Base-by-base conservation (phyloP, 2,888 invertebrate species). In the Drosophila antonietae region DNA sequence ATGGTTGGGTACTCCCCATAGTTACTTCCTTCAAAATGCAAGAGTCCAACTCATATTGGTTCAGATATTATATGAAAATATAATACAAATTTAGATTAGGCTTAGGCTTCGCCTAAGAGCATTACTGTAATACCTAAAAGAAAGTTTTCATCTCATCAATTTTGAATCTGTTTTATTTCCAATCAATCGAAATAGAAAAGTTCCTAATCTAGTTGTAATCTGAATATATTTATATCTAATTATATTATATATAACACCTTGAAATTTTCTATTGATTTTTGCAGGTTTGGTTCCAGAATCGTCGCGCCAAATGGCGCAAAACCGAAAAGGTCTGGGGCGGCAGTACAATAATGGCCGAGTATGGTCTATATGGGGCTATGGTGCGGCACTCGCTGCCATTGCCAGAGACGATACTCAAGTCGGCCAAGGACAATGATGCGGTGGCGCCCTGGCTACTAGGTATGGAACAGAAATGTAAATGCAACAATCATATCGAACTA, bases 291-390 rank as follows among this genome's bases (percentile, higher is more conserved):
- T 99, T 93, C 89, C 93, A 93, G 94, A 99, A 99, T 93, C 95
- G 99, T 33, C 95, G 99, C 51, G 99, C 99, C 90, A 99, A 99
- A 93, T 99, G 99, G 99, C 96, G 99, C 75, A 99, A 99, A 93
- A 99, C 99, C 62, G 99, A 99, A 94, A 99, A 99, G 93, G 99
- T 98, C 87, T 99, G 99, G 99, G 99, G 99, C 55, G 95, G 98
- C 89, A 98, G 98, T 92, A 99, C 99, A 87, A 99, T 99, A 92
- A 99, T 99, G 99, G 99, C 99, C 80, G 99, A 99, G 93, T 99
- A 99, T 92, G 99, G 99, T 3, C 95, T 99, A 58, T 99, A 99
- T 93, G 99, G 99, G 1, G 99, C 99, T 83, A 99, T 99, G 99
- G 99, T 99, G 81, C 95, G 99, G 76, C 99, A 99, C 94, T 99